Percentiles rank a stretch among this genome's conserved stretches.
Conservation (phyloP, 2,113 vertebrate genomes). For the Haliaeetus leucogaster region DNA sequence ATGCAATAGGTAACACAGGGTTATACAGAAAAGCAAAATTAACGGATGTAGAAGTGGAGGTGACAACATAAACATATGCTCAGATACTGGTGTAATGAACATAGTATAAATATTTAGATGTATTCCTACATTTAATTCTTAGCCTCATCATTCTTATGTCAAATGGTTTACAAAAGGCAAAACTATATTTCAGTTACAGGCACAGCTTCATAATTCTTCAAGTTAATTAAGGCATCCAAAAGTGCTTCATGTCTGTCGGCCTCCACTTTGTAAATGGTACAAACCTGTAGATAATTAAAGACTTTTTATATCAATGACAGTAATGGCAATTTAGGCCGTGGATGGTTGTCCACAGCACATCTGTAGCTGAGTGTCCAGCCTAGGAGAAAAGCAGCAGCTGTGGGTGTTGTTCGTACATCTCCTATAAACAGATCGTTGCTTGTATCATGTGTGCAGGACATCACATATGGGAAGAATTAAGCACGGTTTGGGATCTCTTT, state of each 20-base stretch:
- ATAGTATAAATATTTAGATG: conserved; percentile 35
- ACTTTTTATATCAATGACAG: neutral
- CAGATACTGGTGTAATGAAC: neutral
- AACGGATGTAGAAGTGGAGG: neutral
- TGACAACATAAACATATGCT: neutral
- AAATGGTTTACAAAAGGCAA: conserved; percentile 35
- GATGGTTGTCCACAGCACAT: neutral
- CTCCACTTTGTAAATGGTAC: neutral
- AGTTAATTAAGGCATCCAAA: conserved; percentile 14
- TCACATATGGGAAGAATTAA: neutral
- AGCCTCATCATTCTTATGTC: conserved; percentile 21
- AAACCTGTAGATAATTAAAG: neutral
- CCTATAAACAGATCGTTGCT: neutral
- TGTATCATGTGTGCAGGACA: neutral
- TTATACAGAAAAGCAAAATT: neutral
- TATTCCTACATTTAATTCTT: conserved; percentile 28
- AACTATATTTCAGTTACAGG: neutral
- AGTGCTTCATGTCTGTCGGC: neutral
- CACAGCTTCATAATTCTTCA: neutral
- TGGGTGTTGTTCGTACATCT: fast-evolving
- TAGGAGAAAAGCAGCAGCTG: neutral
- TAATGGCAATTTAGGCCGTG: neutral
- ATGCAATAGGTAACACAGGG: fast-evolving
- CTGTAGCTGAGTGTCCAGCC: neutral
- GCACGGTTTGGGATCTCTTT: fast-evolving